Percentiles rank a stretch among this genome's conserved stretches.
phyloP scores from a whole-genome alignment of 1,140 invertebrate species.

The Calephelis virginiensis region DNA sequence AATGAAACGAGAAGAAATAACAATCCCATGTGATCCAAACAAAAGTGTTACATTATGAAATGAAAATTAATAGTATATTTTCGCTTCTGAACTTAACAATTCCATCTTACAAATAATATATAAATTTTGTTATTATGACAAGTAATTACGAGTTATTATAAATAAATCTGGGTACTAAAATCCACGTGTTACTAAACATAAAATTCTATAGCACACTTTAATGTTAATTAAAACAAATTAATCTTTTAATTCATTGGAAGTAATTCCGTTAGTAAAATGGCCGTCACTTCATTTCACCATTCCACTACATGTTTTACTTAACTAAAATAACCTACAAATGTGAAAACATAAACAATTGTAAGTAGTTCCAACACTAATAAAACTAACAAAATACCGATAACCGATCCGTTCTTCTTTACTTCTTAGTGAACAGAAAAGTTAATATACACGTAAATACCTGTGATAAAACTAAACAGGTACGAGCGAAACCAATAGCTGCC shows the following conservation, averaged over 20 bases:
- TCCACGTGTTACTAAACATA: conserved; percentile 5
- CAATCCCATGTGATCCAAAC: conserved; percentile 61
- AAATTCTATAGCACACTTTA: conserved; percentile 5
- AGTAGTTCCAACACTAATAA: conserved; percentile 16
- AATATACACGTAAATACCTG: conserved; percentile 36
- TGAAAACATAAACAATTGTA: conserved; percentile 22
- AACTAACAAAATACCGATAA: conserved; percentile 8
- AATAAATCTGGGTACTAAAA: conserved; percentile 5
- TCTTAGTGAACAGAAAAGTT: conserved; percentile 16
- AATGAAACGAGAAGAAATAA: conserved; percentile 43
- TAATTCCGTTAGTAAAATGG: conserved; percentile 6
- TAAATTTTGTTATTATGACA: conserved; percentile 12
- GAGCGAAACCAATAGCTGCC: conserved; percentile 54
- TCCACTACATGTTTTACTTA: conserved; percentile 3
- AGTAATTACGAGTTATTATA: conserved; percentile 10
- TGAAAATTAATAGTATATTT: conserved; percentile 10
- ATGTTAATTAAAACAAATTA: conserved; percentile 10
- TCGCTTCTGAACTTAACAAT: conserved; percentile 4
- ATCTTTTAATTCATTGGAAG: conserved; percentile 2
- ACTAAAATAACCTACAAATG: conserved; percentile 11
- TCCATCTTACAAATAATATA: conserved; percentile 4
- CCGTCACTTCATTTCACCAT: neutral
- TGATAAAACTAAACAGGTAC: conserved; percentile 47
- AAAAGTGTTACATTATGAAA: conserved; percentile 28
- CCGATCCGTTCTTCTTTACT: neutral